A percentile compares a stretch with the other conserved stretches of the same genome.
Conservation (phyloP, 2,113 vertebrate species). For the Elaphurus davidianus region DNA sequence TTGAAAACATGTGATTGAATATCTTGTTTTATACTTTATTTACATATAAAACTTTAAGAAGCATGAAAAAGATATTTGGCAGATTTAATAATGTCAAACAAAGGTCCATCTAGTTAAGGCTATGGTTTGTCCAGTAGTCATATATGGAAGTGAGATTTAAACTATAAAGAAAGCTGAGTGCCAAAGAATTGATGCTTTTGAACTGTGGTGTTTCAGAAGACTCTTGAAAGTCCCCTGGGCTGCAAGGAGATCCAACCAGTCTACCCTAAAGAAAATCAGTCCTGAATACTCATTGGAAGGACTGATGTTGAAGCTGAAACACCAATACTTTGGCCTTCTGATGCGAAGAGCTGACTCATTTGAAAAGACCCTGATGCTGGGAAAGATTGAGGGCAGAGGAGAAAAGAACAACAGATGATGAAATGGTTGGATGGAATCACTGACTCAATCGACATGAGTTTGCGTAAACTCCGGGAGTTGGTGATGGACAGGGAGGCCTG, state of each 20-base stretch:
- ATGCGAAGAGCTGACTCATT: not conserved
- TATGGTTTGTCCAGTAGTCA: not conserved
- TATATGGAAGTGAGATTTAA: not conserved
- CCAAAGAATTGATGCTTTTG: not conserved
- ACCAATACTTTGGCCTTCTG: not conserved
- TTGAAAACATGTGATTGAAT: conserved; percentile 15
- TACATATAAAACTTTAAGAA: conserved; percentile 16
- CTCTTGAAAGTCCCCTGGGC: not conserved
- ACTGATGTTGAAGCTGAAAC: not conserved
- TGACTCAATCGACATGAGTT: not conserved
- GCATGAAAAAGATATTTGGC: not conserved
- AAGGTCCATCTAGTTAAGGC: not conserved
- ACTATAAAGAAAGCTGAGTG: not conserved
- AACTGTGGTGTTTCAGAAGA: not conserved
- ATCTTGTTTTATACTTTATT: not conserved
- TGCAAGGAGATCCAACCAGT: not conserved
- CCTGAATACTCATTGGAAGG: not conserved
- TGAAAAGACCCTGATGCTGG: not conserved
- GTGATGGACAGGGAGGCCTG: not conserved
- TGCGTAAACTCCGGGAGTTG: not conserved
- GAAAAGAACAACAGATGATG: not conserved
- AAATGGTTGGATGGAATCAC: not conserved
- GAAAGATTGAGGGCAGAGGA: accelerated
- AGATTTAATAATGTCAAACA: not conserved
- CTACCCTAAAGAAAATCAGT: not conserved